Base-by-base conservation (phyloP, 2,888 invertebrate species). In the Drosophila birchii region DNA sequence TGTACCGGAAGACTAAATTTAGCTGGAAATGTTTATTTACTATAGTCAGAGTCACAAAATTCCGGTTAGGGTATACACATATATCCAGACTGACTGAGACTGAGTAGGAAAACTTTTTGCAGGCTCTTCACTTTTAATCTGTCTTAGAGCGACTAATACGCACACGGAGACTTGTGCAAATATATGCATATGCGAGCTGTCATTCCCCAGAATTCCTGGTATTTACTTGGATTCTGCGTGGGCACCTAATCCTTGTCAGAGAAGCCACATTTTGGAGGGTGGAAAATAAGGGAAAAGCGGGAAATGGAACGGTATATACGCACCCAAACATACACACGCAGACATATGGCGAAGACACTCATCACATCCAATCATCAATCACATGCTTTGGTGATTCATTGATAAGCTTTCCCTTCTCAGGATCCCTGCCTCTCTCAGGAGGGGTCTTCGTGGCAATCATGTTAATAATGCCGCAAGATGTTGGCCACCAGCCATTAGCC, bases 341-440 rank as follows among this genome's bases (percentile, higher is more conserved):
- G 32, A 14, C 58, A 54, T 38, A 47, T 53, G 59, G 44, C 61
- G 51, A 26, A 58, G 43, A 63, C 49, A 63, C 53, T 59, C 85
- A 79, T 78, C 86, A 82, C 81, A 81, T 81, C 66, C 71, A 85
- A 89, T 89, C 88, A 88, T 88, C 88, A 88, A 88, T 88, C 88
- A 88, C 83, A 88, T 79, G 86, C 82, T 73, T 82, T 87, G 78
- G 80, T 88, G 85, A 88, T 88, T 88, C 89, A 89, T 89, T 89
- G 89, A 89, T 86, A 85, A 88, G 85, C 78, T 78, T 73, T 59
- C 54, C 71, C 47, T 43, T 45, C 53, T 55, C 11, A 41, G 66
- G 54, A 47, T 51, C 34, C 23, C 16, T 9, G 34, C 23, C 23
- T 53, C 54, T n/a, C 62, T 29, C 62, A 75, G 76, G 51, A 62